Evolutionary conservation across 2,888 invertebrate species (phyloP).

Genomic region (Laothoe populi): DNA sequence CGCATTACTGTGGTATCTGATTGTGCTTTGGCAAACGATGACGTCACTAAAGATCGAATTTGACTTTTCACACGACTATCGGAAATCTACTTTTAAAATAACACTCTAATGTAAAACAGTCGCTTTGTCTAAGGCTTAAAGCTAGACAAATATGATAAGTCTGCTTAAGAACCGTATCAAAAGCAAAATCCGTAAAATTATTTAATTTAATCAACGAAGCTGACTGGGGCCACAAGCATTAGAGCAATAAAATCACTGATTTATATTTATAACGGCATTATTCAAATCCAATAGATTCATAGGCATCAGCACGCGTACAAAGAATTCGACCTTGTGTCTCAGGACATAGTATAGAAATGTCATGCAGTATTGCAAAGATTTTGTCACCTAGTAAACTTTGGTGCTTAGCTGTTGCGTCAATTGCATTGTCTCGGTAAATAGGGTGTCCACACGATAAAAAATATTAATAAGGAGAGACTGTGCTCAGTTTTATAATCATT

Average conservation of each 20-base stretch:
- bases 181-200: constrained; percentile 4
- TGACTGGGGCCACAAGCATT: constrained; percentile 10
- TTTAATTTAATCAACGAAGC: constrained; percentile 11
- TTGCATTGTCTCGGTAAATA: constrained; percentile 61
- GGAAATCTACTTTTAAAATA: too few relatives aligned
- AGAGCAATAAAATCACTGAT: constrained; percentile 22
- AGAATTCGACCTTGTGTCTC: constrained; percentile 44
- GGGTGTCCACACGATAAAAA: constrained; percentile 45
- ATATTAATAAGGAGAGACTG: background rate
- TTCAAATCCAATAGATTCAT: constrained; percentile 18
- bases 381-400: constrained; percentile 76
- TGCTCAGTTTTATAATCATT: background rate
- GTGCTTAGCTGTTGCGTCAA: constrained; percentile 67
- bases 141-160: constrained; percentile 17
- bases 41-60: too few relatives aligned
- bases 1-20: too few relatives aligned
- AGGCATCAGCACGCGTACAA: constrained; percentile 34
- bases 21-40: too few relatives aligned
- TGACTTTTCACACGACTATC: too few relatives aligned
- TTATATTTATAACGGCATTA: constrained; percentile 23
- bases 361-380: constrained; percentile 69
- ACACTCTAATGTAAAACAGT: background rate
- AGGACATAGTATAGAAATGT: constrained; percentile 59
- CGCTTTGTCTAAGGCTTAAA: constrained; percentile 1
- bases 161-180: constrained; percentile 17